Base-by-base conservation (phyloP, 2,888 invertebrate species). In the Aspidiotus destructor region DNA sequence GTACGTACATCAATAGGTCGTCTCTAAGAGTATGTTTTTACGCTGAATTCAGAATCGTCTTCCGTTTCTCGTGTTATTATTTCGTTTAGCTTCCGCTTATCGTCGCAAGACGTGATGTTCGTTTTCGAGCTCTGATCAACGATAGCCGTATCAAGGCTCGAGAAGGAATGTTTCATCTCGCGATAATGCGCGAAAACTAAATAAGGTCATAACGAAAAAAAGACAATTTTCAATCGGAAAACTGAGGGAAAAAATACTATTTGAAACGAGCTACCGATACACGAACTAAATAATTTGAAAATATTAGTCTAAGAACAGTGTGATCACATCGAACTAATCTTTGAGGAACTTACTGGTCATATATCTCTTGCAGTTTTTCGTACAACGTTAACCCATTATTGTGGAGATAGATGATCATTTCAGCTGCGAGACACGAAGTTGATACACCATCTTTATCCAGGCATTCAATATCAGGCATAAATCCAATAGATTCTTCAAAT, bases 401-500 rank as follows among this genome's bases (percentile, higher is more conserved):
- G 60, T 84, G 78, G 7, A 98, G 79, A 76, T 86, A 86, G 0
- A 84, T 82, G 6, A 85, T 83, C 80, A 93, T 80, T 74, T 92
- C 89, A 8, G 89, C 87, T 68, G 88, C 79, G 64, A 87, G 84
- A 15, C 87, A 86, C 0, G 92, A 92, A 0, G 97, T 96, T 48
- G 88, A 88, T 1, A 99, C 84, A 0, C 99, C 99, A 79, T 99
- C 99, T 77, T 99, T 99, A 77, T 99, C 99, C 6, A 95, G 81
- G 7, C 97, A 93, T 11, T 68, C 68, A 5, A 85, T 82, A n/a
- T 89, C 88, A 76, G 91, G 90, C 97, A 99, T 97, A 76, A 91
- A 98, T 0, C 97, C 99, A 75, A 99, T 97, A 0, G 98, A 97
- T 79, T 99, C 99, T 77, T 99, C 99, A 78, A 90, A 99, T 0